These are phyloP conservation scores for Microtus ochrogaster DNA, from an alignment of 2,113 vertebrate genomes.

Conservation along the genomic window DNA sequence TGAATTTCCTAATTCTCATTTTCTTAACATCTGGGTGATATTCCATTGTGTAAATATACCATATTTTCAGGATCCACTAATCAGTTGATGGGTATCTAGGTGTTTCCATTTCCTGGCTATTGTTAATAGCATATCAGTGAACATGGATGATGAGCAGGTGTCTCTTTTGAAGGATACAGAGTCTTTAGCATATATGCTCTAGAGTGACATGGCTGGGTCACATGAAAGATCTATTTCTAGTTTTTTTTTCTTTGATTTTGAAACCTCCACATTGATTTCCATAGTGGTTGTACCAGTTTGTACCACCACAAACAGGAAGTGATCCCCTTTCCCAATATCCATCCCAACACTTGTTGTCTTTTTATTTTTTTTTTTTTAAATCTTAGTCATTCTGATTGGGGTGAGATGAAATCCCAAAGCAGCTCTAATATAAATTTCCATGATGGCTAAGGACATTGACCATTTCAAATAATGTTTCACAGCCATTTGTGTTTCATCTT, in stretches of 20 bases:
- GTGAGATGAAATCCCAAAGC: background rate
- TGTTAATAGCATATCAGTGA: background rate
- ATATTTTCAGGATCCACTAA: background rate
- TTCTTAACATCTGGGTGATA: background rate
- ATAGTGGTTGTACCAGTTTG: background rate
- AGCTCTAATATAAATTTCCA: background rate
- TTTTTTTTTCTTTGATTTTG: background rate
- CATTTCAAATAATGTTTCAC: background rate
- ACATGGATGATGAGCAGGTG: too few species aligned
- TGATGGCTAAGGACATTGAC: background rate
- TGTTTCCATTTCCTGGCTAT: background rate
- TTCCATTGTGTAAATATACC: background rate
- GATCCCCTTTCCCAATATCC: background rate
- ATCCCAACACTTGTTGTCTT: background rate
- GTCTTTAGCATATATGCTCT: background rate
- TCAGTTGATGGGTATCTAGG: background rate
- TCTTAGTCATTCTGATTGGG: background rate
- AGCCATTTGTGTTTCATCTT: background rate
- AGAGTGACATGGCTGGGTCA: background rate
- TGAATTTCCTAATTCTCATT: too few species aligned
- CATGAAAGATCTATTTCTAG: background rate
- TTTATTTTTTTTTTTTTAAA: background rate
- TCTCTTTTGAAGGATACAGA: background rate
- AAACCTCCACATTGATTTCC: background rate
- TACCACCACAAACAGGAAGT: too few species aligned